phyloP scores from a whole-genome alignment of 2,888 invertebrate genomes.

The Caenorhabditis plicata region DNA sequence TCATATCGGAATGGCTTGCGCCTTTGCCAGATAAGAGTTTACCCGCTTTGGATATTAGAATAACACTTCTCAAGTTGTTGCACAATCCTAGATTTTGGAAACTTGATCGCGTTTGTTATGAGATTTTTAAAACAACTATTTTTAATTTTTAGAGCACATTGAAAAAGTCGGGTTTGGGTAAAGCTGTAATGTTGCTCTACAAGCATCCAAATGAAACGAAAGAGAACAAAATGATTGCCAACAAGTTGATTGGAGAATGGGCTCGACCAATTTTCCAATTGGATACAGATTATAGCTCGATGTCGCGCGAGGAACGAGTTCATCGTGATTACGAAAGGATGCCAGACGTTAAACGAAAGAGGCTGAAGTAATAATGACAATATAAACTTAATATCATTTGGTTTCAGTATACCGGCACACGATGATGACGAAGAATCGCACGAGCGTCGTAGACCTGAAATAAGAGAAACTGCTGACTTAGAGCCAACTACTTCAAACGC shows the following conservation, averaged over 20 bases:
- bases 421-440: slow-evolving; percentile 7
- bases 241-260: slow-evolving; percentile 76
- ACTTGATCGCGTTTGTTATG: slow-evolving; percentile 12
- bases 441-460: slow-evolving; percentile 4
- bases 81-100: slow-evolving; percentile 42
- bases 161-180: slow-evolving; percentile 94
- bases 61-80: slow-evolving; percentile 75
- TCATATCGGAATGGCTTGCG: slow-evolving; percentile 86
- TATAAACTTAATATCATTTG: background rate
- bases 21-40: slow-evolving; percentile 95
- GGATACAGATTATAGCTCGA: slow-evolving; percentile 83
- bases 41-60: slow-evolving; percentile 89
- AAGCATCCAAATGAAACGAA: slow-evolving; percentile 97
- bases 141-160: slow-evolving; percentile 73
- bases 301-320: slow-evolving; percentile 89
- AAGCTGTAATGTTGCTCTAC: slow-evolving; percentile 98
- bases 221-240: slow-evolving; percentile 46
- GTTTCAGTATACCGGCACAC: background rate
- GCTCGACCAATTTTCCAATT: slow-evolving; percentile 88
- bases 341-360: slow-evolving; percentile 68
- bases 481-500: slow-evolving; percentile 14
- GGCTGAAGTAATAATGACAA: slow-evolving; percentile 40
- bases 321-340: slow-evolving; percentile 87
- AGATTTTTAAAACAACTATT: background rate
- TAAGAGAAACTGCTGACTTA: slow-evolving; percentile 9